Percentiles rank a stretch among this genome's conserved stretches.
Conservation (phyloP, 2,888 invertebrate genomes). For the Sphaerophoria rueppellii region DNA sequence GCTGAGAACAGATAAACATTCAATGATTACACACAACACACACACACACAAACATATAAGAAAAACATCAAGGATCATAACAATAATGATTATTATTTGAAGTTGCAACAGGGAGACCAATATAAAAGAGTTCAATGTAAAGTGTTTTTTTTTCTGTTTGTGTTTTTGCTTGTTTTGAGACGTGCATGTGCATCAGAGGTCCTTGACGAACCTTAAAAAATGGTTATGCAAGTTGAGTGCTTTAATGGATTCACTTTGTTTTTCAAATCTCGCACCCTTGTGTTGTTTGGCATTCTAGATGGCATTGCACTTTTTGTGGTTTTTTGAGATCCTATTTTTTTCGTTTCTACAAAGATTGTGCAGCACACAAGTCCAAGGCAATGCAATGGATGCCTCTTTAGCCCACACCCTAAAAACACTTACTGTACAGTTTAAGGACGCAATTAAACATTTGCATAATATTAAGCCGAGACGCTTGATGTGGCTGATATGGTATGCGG, state of each 20-base stretch:
- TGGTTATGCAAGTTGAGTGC: constrained; percentile 68
- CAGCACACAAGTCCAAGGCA: constrained; percentile 52
- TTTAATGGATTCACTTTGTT: constrained; percentile 72
- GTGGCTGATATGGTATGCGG: constrained; percentile 2
- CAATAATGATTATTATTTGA: constrained; percentile 72
- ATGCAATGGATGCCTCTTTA: background rate
- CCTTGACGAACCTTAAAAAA: constrained; percentile 58
- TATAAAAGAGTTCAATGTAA: constrained; percentile 74
- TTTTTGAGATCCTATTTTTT: constrained; percentile 13
- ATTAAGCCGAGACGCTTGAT: constrained; percentile 14
- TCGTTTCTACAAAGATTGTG: constrained; percentile 24
- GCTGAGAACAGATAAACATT: constrained; percentile 55
- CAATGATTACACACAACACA: constrained; percentile 52
- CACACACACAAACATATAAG: constrained; percentile 14
- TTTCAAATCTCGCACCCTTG: constrained; percentile 7
- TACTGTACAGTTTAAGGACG: constrained; percentile 35
- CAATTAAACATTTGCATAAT: constrained; percentile 62
- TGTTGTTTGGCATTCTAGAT: constrained; percentile 24
- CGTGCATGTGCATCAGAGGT: constrained; percentile 55
- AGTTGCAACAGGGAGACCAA: constrained; percentile 56
- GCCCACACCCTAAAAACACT: background rate
- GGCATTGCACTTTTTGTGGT: constrained; percentile 49
- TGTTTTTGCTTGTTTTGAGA: background rate
- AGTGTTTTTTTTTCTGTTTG: constrained; percentile 49
- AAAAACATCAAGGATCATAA: constrained; percentile 58